Percentiles rank a stretch among this genome's conserved stretches.
These are phyloP conservation scores for Girardinus metallicus DNA, from an alignment of 2,797 vertebrate species.

Conservation along the genomic window DNA sequence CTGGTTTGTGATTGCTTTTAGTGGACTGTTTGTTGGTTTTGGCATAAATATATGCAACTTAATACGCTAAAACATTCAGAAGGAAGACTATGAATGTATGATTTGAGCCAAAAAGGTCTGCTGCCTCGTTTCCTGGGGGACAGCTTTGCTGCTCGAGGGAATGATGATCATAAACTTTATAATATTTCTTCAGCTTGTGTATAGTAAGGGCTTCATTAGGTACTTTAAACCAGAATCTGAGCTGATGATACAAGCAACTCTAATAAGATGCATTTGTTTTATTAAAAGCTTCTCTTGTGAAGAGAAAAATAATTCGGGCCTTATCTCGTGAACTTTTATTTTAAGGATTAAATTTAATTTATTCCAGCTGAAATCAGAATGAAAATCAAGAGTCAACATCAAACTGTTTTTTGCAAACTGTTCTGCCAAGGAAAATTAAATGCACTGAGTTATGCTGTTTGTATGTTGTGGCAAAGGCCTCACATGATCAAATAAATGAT, in stretches of 20 bases:
- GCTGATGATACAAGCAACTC: constrained; percentile 40
- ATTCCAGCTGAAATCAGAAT: constrained; percentile 5
- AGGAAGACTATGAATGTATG: constrained; percentile 77
- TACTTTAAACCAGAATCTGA: constrained; percentile 36
- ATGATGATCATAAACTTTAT: constrained; percentile 58
- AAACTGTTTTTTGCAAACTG: not conserved
- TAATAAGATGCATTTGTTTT: constrained; percentile 24
- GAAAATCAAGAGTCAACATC: constrained; percentile 1
- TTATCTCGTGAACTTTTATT: constrained; percentile 11
- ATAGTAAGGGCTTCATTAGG: constrained; percentile 44
- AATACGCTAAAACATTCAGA: constrained; percentile 68
- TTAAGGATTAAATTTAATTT: constrained; percentile 11
- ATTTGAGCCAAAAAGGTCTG: constrained; percentile 48
- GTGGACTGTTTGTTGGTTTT: constrained; percentile 75
- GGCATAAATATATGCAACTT: constrained; percentile 73
- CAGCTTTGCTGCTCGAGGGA: constrained; percentile 48
- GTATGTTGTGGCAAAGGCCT: constrained; percentile 12
- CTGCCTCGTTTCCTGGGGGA: constrained; percentile 34
- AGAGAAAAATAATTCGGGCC: constrained; percentile 14
- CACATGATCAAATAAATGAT: constrained; percentile 5
- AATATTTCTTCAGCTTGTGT: constrained; percentile 46
- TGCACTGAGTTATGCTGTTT: not conserved
- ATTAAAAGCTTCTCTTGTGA: constrained; percentile 4
- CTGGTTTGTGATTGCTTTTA: constrained; percentile 66
- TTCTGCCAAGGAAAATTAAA: not conserved